Evolutionary conservation across 2,888 invertebrate genomes (phyloP).

Genomic region (Baronia brevicornis): DNA sequence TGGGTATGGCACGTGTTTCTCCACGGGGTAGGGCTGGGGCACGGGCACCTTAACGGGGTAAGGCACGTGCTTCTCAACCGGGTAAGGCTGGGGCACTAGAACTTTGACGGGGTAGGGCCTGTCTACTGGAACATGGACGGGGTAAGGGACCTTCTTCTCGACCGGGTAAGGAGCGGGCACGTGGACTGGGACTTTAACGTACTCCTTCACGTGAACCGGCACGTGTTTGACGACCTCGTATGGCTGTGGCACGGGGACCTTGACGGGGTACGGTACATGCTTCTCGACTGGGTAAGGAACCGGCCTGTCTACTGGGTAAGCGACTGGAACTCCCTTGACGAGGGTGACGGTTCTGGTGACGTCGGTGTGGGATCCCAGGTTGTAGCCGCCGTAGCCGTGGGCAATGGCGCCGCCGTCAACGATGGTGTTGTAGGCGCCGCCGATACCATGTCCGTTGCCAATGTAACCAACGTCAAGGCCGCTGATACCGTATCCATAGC

Average conservation of each 20-base stretch:
- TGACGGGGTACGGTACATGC: constrained; percentile 80
- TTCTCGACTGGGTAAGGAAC: constrained; percentile 80
- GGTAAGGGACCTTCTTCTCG: constrained; percentile 84
- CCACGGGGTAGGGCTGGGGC: constrained; percentile 86
- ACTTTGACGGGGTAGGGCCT: constrained; percentile 88
- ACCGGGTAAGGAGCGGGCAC: constrained; percentile 86
- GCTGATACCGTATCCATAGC: constrained; percentile 86
- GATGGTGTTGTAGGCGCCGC: constrained; percentile 68
- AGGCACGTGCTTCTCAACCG: constrained; percentile 84
- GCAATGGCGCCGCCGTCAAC: constrained; percentile 38
- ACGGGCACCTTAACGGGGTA: constrained; percentile 85
- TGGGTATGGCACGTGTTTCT: constrained; percentile 83
- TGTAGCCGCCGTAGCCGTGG: constrained; percentile 31
- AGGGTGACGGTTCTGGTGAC: constrained; percentile 79
- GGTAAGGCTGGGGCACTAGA: constrained; percentile 85
- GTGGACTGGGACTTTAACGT: constrained; percentile 86
- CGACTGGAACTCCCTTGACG: constrained; percentile 79
- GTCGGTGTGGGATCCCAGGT: constrained; percentile 63
- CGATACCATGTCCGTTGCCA: constrained; percentile 75
- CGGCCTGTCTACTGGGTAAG: constrained; percentile 78
- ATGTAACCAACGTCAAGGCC: constrained; percentile 85
- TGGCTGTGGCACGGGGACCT: constrained; percentile 81
- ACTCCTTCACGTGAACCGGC: constrained; percentile 85
- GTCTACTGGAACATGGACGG: constrained; percentile 82
- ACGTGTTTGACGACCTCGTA: constrained; percentile 82